Percentiles rank a stretch among this genome's conserved stretches.
phyloP scores from a whole-genome alignment of 1,140 invertebrate genomes.

The Sarcophaga peregrina region DNA sequence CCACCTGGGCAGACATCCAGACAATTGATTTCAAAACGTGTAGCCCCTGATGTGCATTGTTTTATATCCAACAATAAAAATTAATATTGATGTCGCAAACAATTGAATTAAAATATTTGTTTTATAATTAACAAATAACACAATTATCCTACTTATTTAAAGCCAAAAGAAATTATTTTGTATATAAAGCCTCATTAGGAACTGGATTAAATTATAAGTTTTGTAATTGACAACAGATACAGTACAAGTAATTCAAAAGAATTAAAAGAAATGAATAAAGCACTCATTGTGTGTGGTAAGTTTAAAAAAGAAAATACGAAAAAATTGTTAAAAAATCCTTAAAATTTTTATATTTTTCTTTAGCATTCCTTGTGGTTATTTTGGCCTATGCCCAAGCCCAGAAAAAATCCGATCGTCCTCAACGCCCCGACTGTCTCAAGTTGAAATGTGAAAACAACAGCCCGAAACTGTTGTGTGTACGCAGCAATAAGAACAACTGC shows the following conservation, averaged over 20 bases:
- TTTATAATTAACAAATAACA: no score
- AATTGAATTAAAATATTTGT: no score
- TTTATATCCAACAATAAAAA: no score
- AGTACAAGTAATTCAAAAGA: background rate
- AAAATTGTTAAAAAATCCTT: no score
- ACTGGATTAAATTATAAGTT: background rate
- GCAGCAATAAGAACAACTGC: slow-evolving; percentile 7
- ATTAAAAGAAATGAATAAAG: background rate
- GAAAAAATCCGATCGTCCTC: background rate
- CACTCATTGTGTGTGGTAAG: background rate
- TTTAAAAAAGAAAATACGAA: background rate
- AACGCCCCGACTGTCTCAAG: background rate
- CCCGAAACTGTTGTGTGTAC: background rate
- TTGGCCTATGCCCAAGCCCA: background rate
- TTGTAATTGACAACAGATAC: background rate
- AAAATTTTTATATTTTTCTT: no score
- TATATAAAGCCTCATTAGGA: background rate
- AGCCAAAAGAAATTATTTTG: background rate
- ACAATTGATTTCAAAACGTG: no score
- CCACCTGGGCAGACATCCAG: no score
- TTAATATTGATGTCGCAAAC: no score
- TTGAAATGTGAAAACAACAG: slow-evolving; percentile 4
- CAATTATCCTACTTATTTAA: no score
- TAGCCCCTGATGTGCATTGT: no score
- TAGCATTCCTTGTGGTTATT: background rate